Conservation (phyloP, 2,797 vertebrate species). For the Sternarchorhynchus goeldii region DNA sequence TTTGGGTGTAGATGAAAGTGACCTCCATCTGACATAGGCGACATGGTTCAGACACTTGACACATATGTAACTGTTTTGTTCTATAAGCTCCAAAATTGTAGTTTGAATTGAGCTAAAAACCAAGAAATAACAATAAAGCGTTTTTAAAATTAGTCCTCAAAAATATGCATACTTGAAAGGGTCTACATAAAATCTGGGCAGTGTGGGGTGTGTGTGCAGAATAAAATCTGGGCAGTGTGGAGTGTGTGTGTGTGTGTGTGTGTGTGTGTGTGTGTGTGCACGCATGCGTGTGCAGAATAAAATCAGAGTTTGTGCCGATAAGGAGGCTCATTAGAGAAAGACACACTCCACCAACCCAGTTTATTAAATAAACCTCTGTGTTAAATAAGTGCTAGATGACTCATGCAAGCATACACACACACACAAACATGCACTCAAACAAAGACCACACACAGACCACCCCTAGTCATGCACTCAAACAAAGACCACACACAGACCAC, state of each 20-base stretch:
- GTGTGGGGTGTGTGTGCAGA: neutral
- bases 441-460: neutral
- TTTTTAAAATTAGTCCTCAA: neutral
- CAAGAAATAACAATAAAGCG: neutral
- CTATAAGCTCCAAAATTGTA: neutral
- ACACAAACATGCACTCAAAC: neutral
- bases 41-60: neutral
- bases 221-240: slow-evolving; percentile 5
- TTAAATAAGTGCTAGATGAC: slow-evolving; percentile 42
- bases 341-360: slow-evolving; percentile 52
- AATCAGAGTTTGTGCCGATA: slow-evolving; percentile 32
- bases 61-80: neutral
- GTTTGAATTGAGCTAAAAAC: neutral
- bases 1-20: too few species aligned
- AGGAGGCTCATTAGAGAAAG: slow-evolving; percentile 48
- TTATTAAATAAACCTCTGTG: slow-evolving; percentile 53
- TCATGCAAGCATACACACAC: neutral
- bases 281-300: slow-evolving; percentile 30
- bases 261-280: slow-evolving; percentile 39
- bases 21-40: too few species aligned
- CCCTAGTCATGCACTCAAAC: neutral
- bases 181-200: too few species aligned
- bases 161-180: neutral
- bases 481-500: too few species aligned
- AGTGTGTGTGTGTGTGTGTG: slow-evolving; percentile 50